Evolutionary conservation across 2,797 vertebrate species (phyloP), one percentile per base, ranked within the genome.

Genomic region (Crotalus adamanteus): DNA sequence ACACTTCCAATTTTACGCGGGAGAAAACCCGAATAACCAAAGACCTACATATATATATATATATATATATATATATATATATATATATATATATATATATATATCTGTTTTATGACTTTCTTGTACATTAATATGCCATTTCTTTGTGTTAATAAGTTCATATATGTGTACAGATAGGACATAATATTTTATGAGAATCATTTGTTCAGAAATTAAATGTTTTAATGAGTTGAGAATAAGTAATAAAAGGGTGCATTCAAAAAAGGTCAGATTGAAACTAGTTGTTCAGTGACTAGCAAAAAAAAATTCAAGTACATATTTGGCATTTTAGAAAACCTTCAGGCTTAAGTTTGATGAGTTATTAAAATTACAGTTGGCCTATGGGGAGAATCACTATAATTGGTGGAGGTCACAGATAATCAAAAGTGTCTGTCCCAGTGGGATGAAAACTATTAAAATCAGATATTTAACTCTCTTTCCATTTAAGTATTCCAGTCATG

Each of bases 321-420:
- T 97, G 95, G 96, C 95, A 97, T 97, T 97, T 97, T 95, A 95
- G 87, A 96, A 94, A 97, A 97, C 96, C 96, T 97, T 94, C 95
- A 96, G 96, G 96, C 95, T 97, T 96, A 94, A 53, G 95, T 97
- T 97, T 97, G 97, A 98, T 97, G 97, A 97, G 97, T 97, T 97
- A 97, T 98, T 97, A 98, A 98, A 98, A 98, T 98, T 98, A 98
- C 96, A 96, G 97, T 97, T 97, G 96, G 97, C 98, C 98, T 95
- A 97, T 97, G 96, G 98, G 98, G 98, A 98, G 96, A 98, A 97
- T 97, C 95, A 96, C 97, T 97, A 98, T 99, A 99, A 99, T 98
- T 98, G 98, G 97, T 97, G 97, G 96, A 98, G 98, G 98, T 99
- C 98, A 98, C 95, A 97, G 98, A 98, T 98, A 98, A 98, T 99